Evolutionary conservation across 2,888 invertebrate genomes (phyloP), one percentile per base, ranked within the genome.

Genomic region (Melikaiella ostensackeni): DNA sequence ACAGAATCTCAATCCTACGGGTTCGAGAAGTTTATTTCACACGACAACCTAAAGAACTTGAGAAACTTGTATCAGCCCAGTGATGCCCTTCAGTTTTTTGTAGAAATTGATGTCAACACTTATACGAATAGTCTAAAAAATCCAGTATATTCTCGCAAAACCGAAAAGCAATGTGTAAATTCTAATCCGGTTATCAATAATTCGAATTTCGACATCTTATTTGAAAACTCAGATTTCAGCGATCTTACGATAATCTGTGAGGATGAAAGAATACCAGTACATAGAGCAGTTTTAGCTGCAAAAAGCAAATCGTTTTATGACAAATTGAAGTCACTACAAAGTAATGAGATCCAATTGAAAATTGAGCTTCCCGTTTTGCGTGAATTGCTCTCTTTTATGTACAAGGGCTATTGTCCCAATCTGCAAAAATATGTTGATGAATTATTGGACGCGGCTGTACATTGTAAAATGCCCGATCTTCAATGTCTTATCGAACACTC

Each of bases 401-500:
- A 64, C n/a, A 64, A 16, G 3, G 64, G 64, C 1, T 4, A 21
- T 1, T 64, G 64, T 24, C n/a, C 63, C 9, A 64, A 38, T 64
- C 38, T 38, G 38, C 3, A 13, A 13, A 6, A 64, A 5, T 21
- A 64, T 42, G 0, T 13, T 24, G n/a, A 38, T 24, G 38, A 64
- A 64, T n/a, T 64, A 9, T 64, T 42, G 42, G 42, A 64, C 13
- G 64, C 35, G 5, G 13, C 35, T 16, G 21, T 24, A 64, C 6
- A 64, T 42, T 64, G 38, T 16, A 64, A 64, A 64, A 64, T 64
- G 35, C 38, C 21, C 2, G 38, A 64, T 64, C 21, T 64, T 5
- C 19, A 5, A 13, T 16, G 2, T 1, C 16, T 64, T 9, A 21
- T 64, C 16, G 64, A 38, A 38, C 13, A n/a, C 11, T 13, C 4